Conservation (phyloP, 1,140 invertebrate genomes). For the Solenopsis invicta region DNA sequence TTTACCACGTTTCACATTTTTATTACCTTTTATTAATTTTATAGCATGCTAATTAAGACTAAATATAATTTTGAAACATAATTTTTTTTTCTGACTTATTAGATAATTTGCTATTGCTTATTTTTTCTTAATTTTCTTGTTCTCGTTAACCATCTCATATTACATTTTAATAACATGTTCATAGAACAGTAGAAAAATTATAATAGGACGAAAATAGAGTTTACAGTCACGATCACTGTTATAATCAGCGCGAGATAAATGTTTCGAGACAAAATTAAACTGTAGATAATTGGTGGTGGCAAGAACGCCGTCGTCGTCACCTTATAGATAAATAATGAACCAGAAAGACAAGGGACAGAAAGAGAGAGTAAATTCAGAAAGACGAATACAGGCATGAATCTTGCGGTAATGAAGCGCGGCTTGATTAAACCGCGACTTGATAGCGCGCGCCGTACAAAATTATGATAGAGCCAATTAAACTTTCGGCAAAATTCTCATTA, state of each 20-base stretch:
- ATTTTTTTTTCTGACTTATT: too few relatives aligned
- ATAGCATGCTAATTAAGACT: too few relatives aligned
- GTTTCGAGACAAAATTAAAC: conserved; percentile 17
- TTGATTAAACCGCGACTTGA: conserved; percentile 67
- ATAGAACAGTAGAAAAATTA: not conserved
- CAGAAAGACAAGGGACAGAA: conserved; percentile 9
- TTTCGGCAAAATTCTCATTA: conserved; percentile 68
- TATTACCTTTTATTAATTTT: too few relatives aligned
- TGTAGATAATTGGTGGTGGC: conserved; percentile 20
- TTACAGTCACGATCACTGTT: not conserved
- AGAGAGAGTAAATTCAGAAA: conserved; percentile 49
- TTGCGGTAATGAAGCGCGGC: conserved; percentile 59
- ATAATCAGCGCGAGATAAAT: not conserved
- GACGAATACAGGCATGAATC: conserved; percentile 61
- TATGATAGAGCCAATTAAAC: conserved; percentile 69
- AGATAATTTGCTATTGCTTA: too few relatives aligned
- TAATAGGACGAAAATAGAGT: not conserved
- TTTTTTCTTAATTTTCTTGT: too few relatives aligned
- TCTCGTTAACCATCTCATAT: too few relatives aligned
- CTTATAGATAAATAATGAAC: conserved; percentile 54
- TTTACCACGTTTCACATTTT: too few relatives aligned
- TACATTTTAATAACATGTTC: not conserved
- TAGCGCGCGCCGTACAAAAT: conserved; percentile 54
- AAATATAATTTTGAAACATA: too few relatives aligned
- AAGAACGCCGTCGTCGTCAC: conserved; percentile 11